Percentiles rank a stretch among this genome's conserved stretches.
Evolutionary conservation across 2,797 vertebrate genomes (phyloP).

Genomic region (Limosa lapponica): DNA sequence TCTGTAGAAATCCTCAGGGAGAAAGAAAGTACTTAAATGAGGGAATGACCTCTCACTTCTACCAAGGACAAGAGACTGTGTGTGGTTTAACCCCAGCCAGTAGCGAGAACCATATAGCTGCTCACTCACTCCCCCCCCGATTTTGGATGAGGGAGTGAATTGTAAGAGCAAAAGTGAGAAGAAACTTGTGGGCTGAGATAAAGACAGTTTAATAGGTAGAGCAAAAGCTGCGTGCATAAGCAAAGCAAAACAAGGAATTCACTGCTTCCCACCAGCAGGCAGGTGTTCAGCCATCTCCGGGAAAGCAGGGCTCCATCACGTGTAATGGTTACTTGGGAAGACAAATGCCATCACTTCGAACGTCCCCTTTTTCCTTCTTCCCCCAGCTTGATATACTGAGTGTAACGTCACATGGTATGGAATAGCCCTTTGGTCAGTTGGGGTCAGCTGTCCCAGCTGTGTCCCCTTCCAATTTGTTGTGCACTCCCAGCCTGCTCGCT

Average conservation of each 20-base stretch:
- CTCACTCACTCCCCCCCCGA: not conserved
- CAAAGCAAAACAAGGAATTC: not conserved
- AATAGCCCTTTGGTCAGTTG: not conserved
- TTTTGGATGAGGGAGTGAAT: not conserved
- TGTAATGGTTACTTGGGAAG: not conserved
- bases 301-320: not conserved
- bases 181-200: not conserved
- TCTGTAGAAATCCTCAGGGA: not conserved
- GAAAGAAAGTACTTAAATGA: not conserved
- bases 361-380: not conserved
- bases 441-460: not conserved
- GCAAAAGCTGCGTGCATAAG: not conserved
- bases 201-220: not conserved
- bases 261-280: not conserved
- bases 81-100: not conserved
- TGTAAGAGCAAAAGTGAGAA: not conserved
- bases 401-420: not conserved
- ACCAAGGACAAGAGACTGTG: not conserved
- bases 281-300: not conserved
- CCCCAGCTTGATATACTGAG: not conserved
- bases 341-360: not conserved
- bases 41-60: not conserved
- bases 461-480: not conserved
- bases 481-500: not conserved
- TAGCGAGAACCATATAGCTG: not conserved